Conservation (phyloP, 2,113 vertebrate genomes). For the Cheirogaleus medius region DNA sequence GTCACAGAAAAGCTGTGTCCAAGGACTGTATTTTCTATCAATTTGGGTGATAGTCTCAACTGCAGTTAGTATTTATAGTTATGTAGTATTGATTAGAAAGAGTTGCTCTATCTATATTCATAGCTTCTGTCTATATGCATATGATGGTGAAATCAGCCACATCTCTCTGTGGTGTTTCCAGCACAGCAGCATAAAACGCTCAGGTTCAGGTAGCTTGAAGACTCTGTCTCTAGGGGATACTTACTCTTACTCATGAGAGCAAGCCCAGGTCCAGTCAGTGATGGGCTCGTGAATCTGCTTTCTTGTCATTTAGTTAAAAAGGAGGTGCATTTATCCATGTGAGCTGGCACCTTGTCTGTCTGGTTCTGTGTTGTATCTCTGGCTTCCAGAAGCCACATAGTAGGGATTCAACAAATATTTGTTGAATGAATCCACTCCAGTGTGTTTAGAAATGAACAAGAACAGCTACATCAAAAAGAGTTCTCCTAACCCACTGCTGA, state of each 20-base stretch:
- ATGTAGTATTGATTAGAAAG: not conserved
- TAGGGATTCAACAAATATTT: not conserved
- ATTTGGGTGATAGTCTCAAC: not conserved
- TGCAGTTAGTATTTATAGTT: not conserved
- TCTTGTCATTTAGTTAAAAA: not conserved
- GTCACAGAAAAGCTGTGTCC: not conserved
- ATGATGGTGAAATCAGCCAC: not conserved
- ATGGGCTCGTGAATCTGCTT: not conserved
- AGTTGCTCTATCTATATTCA: not conserved
- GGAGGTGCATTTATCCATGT: not conserved
- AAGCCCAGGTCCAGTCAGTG: not conserved
- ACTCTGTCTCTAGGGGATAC: not conserved
- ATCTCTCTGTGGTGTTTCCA: not conserved
- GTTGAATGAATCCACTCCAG: conserved; percentile 2
- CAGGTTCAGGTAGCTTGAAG: not conserved
- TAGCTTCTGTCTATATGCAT: not conserved
- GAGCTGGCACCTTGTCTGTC: not conserved
- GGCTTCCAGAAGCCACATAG: not conserved
- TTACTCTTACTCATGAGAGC: too few relatives aligned
- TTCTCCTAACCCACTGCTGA: not conserved
- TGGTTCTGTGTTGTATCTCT: not conserved
- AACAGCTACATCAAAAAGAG: not conserved
- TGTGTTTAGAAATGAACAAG: not conserved
- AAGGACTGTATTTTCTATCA: not conserved
- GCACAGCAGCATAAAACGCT: not conserved